These are phyloP conservation scores for Syngnathus rostellatus DNA, from an alignment of 2,797 vertebrate genomes.

Conservation along the genomic window DNA sequence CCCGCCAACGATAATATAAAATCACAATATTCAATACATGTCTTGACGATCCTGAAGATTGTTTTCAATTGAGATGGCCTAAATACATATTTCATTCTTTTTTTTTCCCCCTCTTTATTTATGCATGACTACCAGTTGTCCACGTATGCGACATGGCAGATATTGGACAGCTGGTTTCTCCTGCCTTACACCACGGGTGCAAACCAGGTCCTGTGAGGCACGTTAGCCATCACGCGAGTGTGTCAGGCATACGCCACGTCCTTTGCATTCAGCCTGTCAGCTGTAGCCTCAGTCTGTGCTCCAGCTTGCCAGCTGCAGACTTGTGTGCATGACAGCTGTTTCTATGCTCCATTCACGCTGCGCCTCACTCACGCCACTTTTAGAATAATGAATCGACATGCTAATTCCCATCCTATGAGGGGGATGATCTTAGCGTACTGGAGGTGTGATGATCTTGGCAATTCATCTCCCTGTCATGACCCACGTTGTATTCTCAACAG, in stretches of 20 bases:
- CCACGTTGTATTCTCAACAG: slow-evolving; percentile 50
- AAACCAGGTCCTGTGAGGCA: slow-evolving; percentile 17
- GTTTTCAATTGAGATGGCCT: neutral
- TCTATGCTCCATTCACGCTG: slow-evolving; percentile 27
- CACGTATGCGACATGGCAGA: slow-evolving; percentile 2
- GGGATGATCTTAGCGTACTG: slow-evolving; percentile 44
- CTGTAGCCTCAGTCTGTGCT: slow-evolving; percentile 56
- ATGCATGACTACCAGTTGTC: slow-evolving; percentile 40
- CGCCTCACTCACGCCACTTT: slow-evolving; percentile 36
- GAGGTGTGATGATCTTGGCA: slow-evolving; percentile 47
- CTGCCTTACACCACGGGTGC: slow-evolving; percentile 25
- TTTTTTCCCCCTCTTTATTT: slow-evolving; percentile 16
- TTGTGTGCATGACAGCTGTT: slow-evolving; percentile 58
- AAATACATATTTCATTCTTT: too few relatives aligned
- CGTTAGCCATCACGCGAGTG: slow-evolving; percentile 6
- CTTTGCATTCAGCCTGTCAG: slow-evolving; percentile 49
- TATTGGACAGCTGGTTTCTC: slow-evolving; percentile 42
- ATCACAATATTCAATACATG: slow-evolving; percentile 5
- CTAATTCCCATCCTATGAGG: slow-evolving; percentile 51
- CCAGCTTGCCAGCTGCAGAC: slow-evolving; percentile 55
- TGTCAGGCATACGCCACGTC: slow-evolving; percentile 33
- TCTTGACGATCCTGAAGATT: neutral
- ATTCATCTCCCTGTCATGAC: slow-evolving; percentile 20
- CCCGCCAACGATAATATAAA: neutral
- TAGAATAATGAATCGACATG: slow-evolving; percentile 56